phyloP scores from a whole-genome alignment of 2,797 vertebrate species.

The Crocidura indochinensis region DNA sequence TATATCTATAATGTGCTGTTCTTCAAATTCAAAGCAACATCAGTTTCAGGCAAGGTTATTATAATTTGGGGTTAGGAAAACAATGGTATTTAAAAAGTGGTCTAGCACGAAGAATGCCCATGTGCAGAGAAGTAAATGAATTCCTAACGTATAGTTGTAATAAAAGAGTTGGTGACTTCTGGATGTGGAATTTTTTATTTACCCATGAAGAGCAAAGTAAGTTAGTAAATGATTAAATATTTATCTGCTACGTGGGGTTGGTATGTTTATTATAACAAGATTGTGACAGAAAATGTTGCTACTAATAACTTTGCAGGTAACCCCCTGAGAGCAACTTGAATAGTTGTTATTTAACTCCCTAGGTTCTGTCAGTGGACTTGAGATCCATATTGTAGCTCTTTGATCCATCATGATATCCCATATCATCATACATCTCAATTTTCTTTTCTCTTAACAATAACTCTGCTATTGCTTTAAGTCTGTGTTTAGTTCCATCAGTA shows the following conservation, averaged over 20 bases:
- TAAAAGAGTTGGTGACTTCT: conserved; percentile 48
- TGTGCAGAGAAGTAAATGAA: neutral
- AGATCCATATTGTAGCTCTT: neutral
- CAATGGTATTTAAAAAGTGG: too few species aligned
- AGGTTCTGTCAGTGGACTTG: neutral
- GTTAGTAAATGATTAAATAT: conserved; percentile 27
- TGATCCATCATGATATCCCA: conserved; percentile 19
- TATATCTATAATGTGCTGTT: conserved; percentile 16
- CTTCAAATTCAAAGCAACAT: conserved; percentile 53
- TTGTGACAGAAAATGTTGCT: conserved; percentile 47
- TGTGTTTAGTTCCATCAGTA: neutral
- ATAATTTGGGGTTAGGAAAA: neutral
- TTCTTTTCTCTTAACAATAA: neutral
- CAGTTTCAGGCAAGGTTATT: conserved; percentile 70
- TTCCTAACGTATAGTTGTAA: neutral
- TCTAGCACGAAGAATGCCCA: too few species aligned
- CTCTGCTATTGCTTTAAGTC: neutral
- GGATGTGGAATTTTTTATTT: conserved; percentile 69
- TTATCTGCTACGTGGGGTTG: conserved; percentile 37
- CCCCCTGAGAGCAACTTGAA: neutral
- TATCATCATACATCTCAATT: neutral
- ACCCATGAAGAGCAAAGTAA: neutral
- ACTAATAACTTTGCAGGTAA: conserved; percentile 68
- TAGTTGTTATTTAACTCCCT: conserved; percentile 40
- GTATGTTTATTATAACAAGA: conserved; percentile 54